Percentiles rank a stretch among this genome's conserved stretches.
Evolutionary conservation across 2,113 vertebrate species (phyloP).

Genomic region (Bos javanicus): DNA sequence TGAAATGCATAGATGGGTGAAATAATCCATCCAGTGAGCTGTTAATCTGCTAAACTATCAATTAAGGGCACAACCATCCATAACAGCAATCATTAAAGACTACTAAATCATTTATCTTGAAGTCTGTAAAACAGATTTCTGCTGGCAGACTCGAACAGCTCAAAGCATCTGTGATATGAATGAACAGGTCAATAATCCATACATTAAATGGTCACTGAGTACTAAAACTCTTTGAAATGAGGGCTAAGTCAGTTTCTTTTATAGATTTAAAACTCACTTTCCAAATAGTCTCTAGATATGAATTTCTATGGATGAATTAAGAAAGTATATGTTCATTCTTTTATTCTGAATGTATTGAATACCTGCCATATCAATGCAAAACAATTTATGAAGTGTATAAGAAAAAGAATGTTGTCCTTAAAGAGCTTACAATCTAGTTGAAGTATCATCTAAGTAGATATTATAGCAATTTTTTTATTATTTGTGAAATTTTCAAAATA

Average conservation of each 20-base stretch:
- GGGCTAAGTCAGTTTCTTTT: conserved; percentile 50
- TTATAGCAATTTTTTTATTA: not conserved
- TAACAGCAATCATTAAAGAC: conserved; percentile 49
- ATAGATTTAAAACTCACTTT: conserved; percentile 57
- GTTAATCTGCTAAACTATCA: conserved; percentile 57
- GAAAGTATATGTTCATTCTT: conserved; percentile 6
- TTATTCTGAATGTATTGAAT: not conserved
- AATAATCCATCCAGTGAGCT: conserved; percentile 43
- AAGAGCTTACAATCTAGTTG: not conserved
- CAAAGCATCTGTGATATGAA: conserved; percentile 44
- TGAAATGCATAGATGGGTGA: conserved; percentile 15
- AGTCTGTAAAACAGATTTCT: conserved; percentile 53
- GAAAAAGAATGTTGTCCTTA: not conserved
- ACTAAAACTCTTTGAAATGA: conserved; percentile 58
- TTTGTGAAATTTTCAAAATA: not conserved
- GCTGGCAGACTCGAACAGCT: conserved; percentile 51
- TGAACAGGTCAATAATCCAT: conserved; percentile 62
- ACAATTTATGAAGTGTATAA: not conserved
- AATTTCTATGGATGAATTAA: conserved; percentile 20
- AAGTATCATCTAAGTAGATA: conserved; percentile 10
- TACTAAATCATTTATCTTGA: conserved; percentile 52
- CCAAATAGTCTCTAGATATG: conserved; percentile 50
- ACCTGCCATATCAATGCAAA: not conserved
- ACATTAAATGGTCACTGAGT: conserved; percentile 58
- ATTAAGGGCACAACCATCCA: conserved; percentile 49